Evolutionary conservation across 2,113 vertebrate species (phyloP).

Genomic region (Anthoscopus minutus): DNA sequence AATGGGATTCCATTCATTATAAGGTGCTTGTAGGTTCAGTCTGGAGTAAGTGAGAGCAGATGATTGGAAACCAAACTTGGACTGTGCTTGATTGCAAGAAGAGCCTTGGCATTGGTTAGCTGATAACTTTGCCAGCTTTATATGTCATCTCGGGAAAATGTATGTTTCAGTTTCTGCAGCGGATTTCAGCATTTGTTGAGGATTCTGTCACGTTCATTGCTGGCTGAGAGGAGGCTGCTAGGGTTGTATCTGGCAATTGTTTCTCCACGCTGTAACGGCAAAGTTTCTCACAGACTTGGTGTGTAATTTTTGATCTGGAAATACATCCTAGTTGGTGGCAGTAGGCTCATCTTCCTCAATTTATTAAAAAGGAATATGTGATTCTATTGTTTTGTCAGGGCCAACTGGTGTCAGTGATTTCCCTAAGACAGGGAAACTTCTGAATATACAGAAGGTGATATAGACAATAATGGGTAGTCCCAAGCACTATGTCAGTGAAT

Average conservation of each 20-base stretch:
- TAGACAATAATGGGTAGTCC: neutral
- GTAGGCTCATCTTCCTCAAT: neutral
- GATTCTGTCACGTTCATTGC: neutral
- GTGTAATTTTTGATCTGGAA: neutral
- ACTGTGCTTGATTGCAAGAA: neutral
- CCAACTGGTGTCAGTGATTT: neutral
- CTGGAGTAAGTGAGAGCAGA: neutral
- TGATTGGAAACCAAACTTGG: neutral
- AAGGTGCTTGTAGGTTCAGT: neutral
- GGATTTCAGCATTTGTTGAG: neutral
- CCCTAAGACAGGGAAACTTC: neutral
- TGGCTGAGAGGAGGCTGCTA: neutral
- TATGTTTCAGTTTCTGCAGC: neutral
- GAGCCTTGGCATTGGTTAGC: neutral
- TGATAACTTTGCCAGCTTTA: neutral
- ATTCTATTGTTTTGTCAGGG: neutral
- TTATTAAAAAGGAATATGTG: neutral
- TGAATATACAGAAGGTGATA: neutral
- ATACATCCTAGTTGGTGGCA: neutral
- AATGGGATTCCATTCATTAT: fast-evolving
- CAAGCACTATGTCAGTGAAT: neutral
- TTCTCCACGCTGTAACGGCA: neutral
- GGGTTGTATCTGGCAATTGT: neutral
- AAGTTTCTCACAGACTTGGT: neutral
- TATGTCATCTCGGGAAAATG: neutral